Evolutionary conservation across 2,113 vertebrate species (phyloP).

Genomic region (Desmodus rotundus): DNA sequence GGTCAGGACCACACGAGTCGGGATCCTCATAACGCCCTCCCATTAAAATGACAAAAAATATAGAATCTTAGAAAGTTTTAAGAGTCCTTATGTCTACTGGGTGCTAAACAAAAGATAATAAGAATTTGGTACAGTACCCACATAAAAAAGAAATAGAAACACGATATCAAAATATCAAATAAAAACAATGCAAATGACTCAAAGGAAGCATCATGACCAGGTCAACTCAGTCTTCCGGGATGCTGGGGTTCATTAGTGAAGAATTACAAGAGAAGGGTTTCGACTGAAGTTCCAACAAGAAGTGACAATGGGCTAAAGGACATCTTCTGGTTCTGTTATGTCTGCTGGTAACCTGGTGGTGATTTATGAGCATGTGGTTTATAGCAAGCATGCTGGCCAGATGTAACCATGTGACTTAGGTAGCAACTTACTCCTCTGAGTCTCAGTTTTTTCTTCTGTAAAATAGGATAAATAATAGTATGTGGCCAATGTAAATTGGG

Average conservation of each 20-base stretch:
- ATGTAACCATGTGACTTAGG: fast-evolving
- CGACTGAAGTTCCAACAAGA: background rate
- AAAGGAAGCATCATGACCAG: background rate
- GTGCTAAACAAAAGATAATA: background rate
- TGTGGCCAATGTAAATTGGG: background rate
- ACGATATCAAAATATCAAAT: background rate
- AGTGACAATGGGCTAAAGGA: background rate
- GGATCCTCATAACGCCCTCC: background rate
- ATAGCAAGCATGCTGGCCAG: fast-evolving
- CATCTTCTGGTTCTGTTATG: background rate
- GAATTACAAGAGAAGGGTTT: background rate
- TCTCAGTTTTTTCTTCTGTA: background rate
- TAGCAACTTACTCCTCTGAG: background rate
- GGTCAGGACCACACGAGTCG: background rate
- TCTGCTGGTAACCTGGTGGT: fast-evolving
- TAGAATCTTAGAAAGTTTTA: background rate
- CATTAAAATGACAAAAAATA: background rate
- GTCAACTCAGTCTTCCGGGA: too few relatives aligned
- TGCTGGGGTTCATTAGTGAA: background rate
- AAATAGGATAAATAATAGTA: background rate
- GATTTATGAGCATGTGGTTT: fast-evolving
- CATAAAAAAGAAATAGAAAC: background rate
- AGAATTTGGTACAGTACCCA: background rate
- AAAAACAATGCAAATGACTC: background rate
- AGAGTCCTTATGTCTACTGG: background rate